Base-by-base conservation (phyloP, 1,140 invertebrate species). In the Amphibalanus amphitrite region DNA sequence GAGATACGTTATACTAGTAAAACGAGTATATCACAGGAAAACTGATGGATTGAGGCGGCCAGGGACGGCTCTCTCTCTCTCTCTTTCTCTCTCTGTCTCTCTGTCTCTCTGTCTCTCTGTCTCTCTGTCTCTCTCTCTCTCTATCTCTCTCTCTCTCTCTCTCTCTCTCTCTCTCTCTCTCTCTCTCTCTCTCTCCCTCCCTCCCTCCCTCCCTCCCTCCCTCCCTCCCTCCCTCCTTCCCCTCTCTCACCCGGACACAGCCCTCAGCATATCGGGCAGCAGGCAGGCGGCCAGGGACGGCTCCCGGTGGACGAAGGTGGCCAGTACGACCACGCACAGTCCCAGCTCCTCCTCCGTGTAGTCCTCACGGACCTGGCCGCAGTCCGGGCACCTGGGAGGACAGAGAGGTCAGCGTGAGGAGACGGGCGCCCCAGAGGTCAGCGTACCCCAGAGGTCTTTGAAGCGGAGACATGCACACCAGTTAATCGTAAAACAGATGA, bases 331-430 rank as follows among this genome's bases (percentile, higher is more conserved):
- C 73, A 99, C 92, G 78, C 94, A 93, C 29, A 98, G 83, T 0
- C 93, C 94, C 59, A 99, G 84, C 79, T 98, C 96, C 79, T 99
- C 95, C 80, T 99, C 95, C 75, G 90, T 93, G 79, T 98, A 99
- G 77, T 94, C 89, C 82, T 99, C 95, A 75, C 90, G 86, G 0
- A 88, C 78, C 71, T 85, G 85, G 67, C 92, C 91, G 79, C 91
- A 93, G 78, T 93, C 89, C 3, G 88, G 85, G 77, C 90, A 88
- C 72, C 89, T 86, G 75, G 71, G 38, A 75, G n/a, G n/a, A n/a
- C n/a, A n/a, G 73, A 69, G 75, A 74, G 69, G 76, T 72, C 73
- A 72, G 76, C 23, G 30, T 28, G 76, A 73, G 40, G 72, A 73
- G 71, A 71, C 0, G n/a, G n/a, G n/a, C n/a, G n/a, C n/a, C n/a